Percentiles rank a stretch among this genome's conserved stretches.
Conservation (phyloP, 2,888 invertebrate genomes). For the Xestia xanthographa region DNA sequence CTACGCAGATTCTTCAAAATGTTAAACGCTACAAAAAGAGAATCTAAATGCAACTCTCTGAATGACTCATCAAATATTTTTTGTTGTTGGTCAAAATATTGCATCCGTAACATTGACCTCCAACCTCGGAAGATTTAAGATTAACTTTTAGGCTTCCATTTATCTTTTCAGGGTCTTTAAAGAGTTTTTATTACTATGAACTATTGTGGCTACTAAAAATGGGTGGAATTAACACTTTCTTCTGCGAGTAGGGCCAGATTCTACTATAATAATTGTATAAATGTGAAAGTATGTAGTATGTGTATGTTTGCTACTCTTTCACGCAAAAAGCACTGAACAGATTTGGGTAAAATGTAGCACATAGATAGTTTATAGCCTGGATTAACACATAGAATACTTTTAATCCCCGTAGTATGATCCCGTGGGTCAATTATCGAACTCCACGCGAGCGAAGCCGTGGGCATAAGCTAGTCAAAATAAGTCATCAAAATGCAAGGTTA, state of each 20-base stretch:
- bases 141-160: conserved; percentile 23
- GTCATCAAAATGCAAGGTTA: not conserved
- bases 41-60: conserved; percentile 14
- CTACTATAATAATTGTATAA: no score
- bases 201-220: not conserved
- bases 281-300: no score
- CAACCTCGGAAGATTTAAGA: conserved; percentile 20
- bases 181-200: not conserved
- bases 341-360: no score
- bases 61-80: conserved; percentile 58
- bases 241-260: not conserved
- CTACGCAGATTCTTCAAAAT: conserved; percentile 29
- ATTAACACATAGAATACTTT: no score
- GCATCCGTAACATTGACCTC: conserved; percentile 58
- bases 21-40: conserved; percentile 34
- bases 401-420: no score
- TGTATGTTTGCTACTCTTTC: no score
- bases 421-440: no score
- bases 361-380: no score
- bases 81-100: conserved; percentile 40
- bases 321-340: no score
- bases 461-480: not conserved
- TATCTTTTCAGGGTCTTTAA: not conserved
- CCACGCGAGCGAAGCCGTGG: no score
- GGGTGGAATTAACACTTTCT: not conserved